Evolutionary conservation across 2,797 vertebrate genomes (phyloP), one percentile per base, ranked within the genome.

Genomic region (Labeo calbasu): DNA sequence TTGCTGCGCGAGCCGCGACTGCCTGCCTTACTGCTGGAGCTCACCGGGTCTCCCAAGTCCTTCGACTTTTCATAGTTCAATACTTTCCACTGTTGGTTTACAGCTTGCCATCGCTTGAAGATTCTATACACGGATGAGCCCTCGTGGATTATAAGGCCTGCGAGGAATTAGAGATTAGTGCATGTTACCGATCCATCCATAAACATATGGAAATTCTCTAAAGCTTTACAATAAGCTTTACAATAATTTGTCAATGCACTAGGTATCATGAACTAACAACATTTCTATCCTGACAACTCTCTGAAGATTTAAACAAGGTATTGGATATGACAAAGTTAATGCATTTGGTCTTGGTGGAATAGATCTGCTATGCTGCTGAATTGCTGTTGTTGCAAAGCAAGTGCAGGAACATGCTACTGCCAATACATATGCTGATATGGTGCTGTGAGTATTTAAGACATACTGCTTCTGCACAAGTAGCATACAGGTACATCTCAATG

Each of bases 81-180:
- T 82, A 98, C 97, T 92, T 98, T 98, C 97, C 97, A 98, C 88
- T 97, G 97, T 92, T 98, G 97, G 92, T 98, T 98, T 87, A 98
- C 97, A 53, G 97, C 97, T 91, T 98, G 97, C 97, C 97, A 98
- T 85, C 97, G 95, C 90, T 98, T 98, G 89, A 97, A 98, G 92
- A 98, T 98, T 65, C 97, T 95, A 90, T 97, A 98, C 83, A 98
- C 97, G 0, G 97, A 97, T 1, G 97, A 97, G 77, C 97, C 97
- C 92, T 98, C 97, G 0, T 98, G 97, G 89, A 98, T 96, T 88
- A 98, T 98, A 88, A 98, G 95, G 84, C 97, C 97, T 98, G 91
- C 46, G 48, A n/a, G 84, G 85, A 69, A 76, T 61, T 28, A 66
- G 32, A 28, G 77, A 77, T 81, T 50, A 77, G 36, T 21, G 68